These are phyloP conservation scores for Sterrhoptilus dennistouni DNA, from an alignment of 2,113 vertebrate species.

Conservation along the genomic window DNA sequence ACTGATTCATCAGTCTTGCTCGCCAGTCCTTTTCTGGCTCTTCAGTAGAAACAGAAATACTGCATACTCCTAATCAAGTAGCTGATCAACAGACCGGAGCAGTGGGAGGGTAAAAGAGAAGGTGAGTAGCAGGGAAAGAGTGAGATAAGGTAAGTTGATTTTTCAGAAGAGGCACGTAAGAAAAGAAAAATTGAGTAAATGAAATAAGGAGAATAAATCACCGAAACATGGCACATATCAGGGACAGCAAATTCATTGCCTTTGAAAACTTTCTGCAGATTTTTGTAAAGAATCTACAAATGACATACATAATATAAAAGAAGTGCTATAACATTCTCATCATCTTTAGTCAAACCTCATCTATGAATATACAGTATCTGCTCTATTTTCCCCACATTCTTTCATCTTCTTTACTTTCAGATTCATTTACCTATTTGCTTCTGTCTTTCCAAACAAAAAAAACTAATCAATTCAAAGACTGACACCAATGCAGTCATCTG, in stretches of 20 bases:
- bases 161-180: not conserved
- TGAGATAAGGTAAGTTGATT: not conserved
- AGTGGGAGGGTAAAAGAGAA: not conserved
- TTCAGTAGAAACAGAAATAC: not conserved
- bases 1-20: not conserved
- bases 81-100: not conserved
- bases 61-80: not conserved
- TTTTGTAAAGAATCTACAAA: not conserved
- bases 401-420: not conserved
- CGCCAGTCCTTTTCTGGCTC: not conserved
- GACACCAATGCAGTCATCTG: not conserved
- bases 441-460: not conserved
- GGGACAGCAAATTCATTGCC: not conserved
- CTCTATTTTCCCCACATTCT: not conserved
- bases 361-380: not conserved
- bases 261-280: not conserved
- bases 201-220: not conserved
- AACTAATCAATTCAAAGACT: not conserved
- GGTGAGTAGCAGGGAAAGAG: not conserved
- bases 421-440: not conserved
- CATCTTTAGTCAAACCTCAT: not conserved
- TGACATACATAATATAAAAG: not conserved
- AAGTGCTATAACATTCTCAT: not conserved
- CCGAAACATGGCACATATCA: not conserved
- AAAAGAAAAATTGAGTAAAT: not conserved